Conservation (phyloP, 2,797 vertebrate species). For the Otolemur crassicaudatus region DNA sequence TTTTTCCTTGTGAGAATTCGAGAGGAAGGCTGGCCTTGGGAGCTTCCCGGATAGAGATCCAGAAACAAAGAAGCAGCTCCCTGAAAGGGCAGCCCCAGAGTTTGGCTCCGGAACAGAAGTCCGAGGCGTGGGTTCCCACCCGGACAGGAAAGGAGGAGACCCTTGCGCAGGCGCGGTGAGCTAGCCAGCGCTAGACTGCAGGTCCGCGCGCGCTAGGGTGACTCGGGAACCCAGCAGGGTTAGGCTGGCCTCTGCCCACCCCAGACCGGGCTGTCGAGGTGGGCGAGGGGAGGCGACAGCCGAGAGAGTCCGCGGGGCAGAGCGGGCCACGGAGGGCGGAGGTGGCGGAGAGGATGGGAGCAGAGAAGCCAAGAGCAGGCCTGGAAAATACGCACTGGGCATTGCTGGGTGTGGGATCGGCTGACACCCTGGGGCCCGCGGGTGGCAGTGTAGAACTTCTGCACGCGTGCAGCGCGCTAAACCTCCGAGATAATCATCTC, state of each 20-base stretch:
- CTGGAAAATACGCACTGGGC: not conserved
- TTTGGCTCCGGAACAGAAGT: not conserved
- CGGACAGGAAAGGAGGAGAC: accelerated
- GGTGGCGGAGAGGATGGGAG: not conserved
- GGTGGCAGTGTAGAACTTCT: not conserved
- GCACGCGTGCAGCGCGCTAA: accelerated
- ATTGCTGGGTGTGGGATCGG: accelerated
- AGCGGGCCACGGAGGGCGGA: not conserved
- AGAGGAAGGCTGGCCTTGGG: not conserved
- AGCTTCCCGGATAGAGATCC: not conserved
- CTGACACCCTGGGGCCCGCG: accelerated
- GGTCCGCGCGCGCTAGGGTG: accelerated
- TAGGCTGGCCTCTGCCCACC: accelerated
- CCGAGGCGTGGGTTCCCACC: not conserved
- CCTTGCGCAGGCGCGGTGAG: not conserved
- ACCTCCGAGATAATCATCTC: not conserved
- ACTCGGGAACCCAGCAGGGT: accelerated
- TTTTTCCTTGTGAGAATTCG: no score
- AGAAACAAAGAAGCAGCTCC: not conserved
- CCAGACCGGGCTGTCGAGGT: accelerated
- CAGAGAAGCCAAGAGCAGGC: no score
- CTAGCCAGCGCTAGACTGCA: accelerated
- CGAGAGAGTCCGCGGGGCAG: not conserved
- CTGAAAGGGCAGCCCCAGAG: no score
- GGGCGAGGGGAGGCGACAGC: accelerated